phyloP scores from a whole-genome alignment of 2,888 invertebrate genomes.

The Lasiommata megera region DNA sequence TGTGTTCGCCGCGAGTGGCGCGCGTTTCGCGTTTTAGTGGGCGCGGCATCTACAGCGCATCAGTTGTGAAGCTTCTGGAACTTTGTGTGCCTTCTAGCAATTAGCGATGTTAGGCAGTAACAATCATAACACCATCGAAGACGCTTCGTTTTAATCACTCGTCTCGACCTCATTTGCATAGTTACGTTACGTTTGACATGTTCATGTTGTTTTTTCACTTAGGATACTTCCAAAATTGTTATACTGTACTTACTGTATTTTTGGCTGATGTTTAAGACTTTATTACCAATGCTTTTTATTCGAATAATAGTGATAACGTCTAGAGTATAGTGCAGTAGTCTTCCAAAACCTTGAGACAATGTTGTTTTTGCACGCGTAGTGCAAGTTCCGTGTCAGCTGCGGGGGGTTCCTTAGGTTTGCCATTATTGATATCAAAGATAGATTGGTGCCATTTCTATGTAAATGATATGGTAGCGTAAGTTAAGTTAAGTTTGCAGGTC shows the following conservation, averaged over 20 bases:
- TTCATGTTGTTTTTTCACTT: conserved; percentile 50
- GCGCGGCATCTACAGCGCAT: conserved; percentile 44
- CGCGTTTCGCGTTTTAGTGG: neutral
- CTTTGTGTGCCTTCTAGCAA: conserved; percentile 81
- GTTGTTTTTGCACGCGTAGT: conserved; percentile 46
- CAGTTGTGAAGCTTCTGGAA: conserved; percentile 78
- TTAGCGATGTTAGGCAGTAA: conserved; percentile 77
- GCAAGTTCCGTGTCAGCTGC: conserved; percentile 63
- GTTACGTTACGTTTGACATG: conserved; percentile 34
- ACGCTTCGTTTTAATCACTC: conserved; percentile 31
- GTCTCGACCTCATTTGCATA: conserved; percentile 23
- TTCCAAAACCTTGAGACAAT: conserved; percentile 76
- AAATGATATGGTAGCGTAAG: conserved; percentile 77
- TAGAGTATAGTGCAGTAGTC: conserved; percentile 79
- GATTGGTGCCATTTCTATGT: conserved; percentile 81
- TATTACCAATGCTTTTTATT: conserved; percentile 57
- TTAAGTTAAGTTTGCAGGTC: conserved; percentile 79
- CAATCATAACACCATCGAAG: conserved; percentile 61
- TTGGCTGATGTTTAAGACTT: conserved; percentile 31
- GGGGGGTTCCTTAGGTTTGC: conserved; percentile 79
- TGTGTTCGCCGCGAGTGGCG: conserved; percentile 39
- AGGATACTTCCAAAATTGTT: conserved; percentile 50
- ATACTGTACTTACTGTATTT: conserved; percentile 12
- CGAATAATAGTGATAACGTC: conserved; percentile 68
- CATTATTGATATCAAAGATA: conserved; percentile 81